Conservation (phyloP, 2,113 vertebrate genomes). For the Campylomormyrus tamandua region DNA sequence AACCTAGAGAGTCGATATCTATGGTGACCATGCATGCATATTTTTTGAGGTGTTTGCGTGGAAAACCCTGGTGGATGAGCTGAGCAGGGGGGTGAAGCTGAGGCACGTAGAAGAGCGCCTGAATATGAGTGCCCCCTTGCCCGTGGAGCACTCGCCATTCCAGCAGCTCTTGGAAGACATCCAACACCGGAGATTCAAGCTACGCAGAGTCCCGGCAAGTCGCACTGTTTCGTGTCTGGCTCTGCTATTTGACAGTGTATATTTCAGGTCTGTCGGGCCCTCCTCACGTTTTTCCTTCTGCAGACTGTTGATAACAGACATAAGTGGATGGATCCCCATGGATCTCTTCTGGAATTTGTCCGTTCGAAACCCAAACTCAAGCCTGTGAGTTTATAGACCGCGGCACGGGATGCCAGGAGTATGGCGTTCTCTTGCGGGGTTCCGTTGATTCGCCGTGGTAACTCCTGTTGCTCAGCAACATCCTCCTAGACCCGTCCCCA, state of each 20-base stretch:
- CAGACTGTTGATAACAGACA: not conserved
- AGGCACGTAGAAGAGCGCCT: conserved; percentile 17
- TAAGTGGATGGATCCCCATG: conserved; percentile 15
- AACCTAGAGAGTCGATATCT: not conserved
- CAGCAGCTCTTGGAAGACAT: conserved; percentile 56
- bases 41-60: conserved; percentile 38
- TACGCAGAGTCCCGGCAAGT: conserved; percentile 52
- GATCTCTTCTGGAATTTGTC: conserved; percentile 30
- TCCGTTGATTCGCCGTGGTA: not conserved
- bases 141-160: conserved; percentile 31
- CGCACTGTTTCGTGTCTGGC: not conserved
- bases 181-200: conserved; percentile 47
- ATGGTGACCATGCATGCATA: not conserved
- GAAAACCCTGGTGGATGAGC: conserved; percentile 44
- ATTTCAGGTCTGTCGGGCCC: not conserved
- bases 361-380: conserved; percentile 28
- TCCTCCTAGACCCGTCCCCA: not conserved
- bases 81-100: conserved; percentile 47
- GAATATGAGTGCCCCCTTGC: accelerated
- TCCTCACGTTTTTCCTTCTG: not conserved
- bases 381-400: conserved; percentile 28
- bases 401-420: not conserved
- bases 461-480: not conserved
- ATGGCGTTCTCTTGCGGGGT: not conserved
- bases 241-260: not conserved